phyloP scores from a whole-genome alignment of 2,888 invertebrate species.

The Sminthurinus aureus region DNA sequence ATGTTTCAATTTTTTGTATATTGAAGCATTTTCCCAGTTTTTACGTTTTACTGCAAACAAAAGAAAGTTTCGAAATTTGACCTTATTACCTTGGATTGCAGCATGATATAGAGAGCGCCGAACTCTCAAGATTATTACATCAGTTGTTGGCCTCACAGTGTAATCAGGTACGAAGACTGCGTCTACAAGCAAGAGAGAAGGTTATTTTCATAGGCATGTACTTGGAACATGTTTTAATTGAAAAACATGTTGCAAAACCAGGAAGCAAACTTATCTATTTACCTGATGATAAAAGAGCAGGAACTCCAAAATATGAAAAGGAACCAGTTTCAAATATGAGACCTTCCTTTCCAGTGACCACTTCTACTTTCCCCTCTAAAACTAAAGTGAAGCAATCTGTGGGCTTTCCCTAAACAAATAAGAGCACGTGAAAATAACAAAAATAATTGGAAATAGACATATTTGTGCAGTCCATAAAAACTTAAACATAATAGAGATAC shows the following conservation, averaged over 20 bases:
- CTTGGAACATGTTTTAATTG: background rate
- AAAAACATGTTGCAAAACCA: constrained; percentile 6
- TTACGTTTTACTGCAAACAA: too few species aligned
- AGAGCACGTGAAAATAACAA: too few species aligned
- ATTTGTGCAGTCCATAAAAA: too few species aligned
- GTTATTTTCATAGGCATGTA: too few species aligned
- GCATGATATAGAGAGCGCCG: constrained; percentile 86
- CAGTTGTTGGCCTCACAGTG: constrained; percentile 82
- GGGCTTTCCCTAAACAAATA: constrained; percentile 65
- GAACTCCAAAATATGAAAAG: constrained; percentile 87
- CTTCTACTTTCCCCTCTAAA: constrained; percentile 92
- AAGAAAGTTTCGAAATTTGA: too few species aligned
- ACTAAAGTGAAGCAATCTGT: constrained; percentile 93
- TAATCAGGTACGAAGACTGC: constrained; percentile 92
- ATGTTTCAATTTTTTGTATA: too few species aligned
- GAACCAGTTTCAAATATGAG: constrained; percentile 95
- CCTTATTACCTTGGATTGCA: constrained; percentile 85
- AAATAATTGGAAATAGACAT: constrained; percentile 33
- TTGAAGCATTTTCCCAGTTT: too few species aligned
- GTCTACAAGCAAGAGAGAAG: constrained; percentile 72
- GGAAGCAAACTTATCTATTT: too few species aligned
- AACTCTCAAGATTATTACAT: constrained; percentile 85
- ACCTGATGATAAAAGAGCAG: constrained; percentile 31
- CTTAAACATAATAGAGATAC: too few species aligned
- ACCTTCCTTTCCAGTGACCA: constrained; percentile 90